Base-by-base conservation (phyloP, 2,113 vertebrate species). In the Pygoscelis antarcticus region DNA sequence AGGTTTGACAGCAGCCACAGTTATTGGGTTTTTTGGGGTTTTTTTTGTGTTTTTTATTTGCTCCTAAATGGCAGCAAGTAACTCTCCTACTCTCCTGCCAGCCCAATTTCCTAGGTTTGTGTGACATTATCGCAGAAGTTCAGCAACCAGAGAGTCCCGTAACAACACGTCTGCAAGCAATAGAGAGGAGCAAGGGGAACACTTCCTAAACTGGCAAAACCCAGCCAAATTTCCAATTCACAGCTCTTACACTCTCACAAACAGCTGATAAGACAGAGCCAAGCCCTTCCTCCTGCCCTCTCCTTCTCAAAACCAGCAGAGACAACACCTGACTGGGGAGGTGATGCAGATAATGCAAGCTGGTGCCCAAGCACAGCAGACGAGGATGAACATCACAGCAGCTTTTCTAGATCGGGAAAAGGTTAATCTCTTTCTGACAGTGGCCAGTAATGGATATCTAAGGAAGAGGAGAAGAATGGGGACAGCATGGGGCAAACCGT, bases 281-380 rank as follows among this genome's bases (percentile, higher is more conserved):
- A 55, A 38, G 16, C 3, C 16, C 23, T 44, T 72, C 5, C 27
- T 70, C 7, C 72, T 70, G 61, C 34, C 55, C 15, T 36, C 20
- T 46, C 34, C 40, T 23, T 18, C 61, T 71, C 36, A 44, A 26
- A 64, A 15, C 1, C 75, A 65, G 47, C 12, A 47, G 23, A 6
- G 16, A 2, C n/a, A 44, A 2, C 18, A 9, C 11, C 47, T 29
- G 36, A 4, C 16, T 29, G 5, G 21, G 32, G 46, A 54, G 38
- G 16, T 1, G 42, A 5, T 38, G 64, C 29, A 32, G 57, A 3
- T 2, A 9, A 7, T 2, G 5, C 5, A 20, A 6, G 61, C 16
- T 13, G 58, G 22, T 51, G 27, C 6, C 23, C 5, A 7, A 52
- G n/a, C 23, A 25, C 32, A 34, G 72, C 11, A 47, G 58, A 34